These are phyloP conservation scores for Falcaria lacertinaria DNA, from an alignment of 2,888 invertebrate genomes.

Conservation along the genomic window DNA sequence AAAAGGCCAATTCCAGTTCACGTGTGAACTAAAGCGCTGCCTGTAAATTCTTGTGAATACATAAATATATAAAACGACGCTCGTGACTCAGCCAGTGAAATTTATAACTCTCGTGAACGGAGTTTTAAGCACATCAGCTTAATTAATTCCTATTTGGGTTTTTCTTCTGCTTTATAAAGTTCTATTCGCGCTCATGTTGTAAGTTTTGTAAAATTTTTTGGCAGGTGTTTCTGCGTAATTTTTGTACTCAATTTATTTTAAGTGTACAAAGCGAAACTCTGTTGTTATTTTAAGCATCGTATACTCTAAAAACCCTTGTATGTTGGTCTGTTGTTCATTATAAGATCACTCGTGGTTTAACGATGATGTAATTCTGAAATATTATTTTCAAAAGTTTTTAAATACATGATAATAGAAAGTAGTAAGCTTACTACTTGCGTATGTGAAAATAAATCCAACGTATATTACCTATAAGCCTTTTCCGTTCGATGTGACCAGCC, in stretches of 20 bases:
- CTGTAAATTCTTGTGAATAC: slow-evolving; percentile 43
- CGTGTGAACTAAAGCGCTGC: slow-evolving; percentile 26
- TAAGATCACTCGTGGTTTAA: no score
- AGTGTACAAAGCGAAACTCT: no score
- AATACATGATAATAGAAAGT: no score
- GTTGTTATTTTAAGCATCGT: no score
- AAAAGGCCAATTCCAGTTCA: slow-evolving; percentile 28
- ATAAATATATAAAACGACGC: slow-evolving; percentile 33
- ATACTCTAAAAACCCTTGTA: no score
- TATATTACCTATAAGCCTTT: no score
- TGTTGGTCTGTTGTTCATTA: no score
- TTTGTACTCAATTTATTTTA: no score
- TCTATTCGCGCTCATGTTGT: slow-evolving; percentile 16
- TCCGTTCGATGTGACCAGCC: neutral
- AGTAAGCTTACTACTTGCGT: no score
- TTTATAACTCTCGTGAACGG: slow-evolving; percentile 51
- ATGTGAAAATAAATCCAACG: no score
- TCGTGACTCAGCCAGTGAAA: slow-evolving; percentile 47
- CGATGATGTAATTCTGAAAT: no score
- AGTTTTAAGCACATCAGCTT: slow-evolving; percentile 54
- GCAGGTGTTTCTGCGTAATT: neutral
- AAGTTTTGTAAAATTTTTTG: slow-evolving; percentile 1
- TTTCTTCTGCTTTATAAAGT: slow-evolving; percentile 36
- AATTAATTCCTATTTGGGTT: slow-evolving; percentile 56
- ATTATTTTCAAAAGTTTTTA: no score